Evolutionary conservation across 1,140 invertebrate genomes (phyloP).

Genomic region (Chironomus striatipennis): DNA sequence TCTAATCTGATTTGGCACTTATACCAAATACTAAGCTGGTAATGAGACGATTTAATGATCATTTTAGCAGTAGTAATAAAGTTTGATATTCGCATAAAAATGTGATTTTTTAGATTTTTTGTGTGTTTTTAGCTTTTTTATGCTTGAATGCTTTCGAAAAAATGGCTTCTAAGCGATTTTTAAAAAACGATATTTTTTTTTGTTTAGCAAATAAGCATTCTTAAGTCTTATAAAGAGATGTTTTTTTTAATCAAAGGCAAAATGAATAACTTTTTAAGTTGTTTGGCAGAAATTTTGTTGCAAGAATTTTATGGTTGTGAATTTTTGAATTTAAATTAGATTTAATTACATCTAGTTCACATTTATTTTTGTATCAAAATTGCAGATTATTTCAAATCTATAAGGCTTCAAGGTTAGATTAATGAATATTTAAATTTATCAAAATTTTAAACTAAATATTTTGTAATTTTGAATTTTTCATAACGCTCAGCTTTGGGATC

Average conservation of each 20-base stretch:
- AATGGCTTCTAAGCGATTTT: neutral
- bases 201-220: constrained; percentile 3
- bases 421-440: too few relatives aligned
- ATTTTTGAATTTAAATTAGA: neutral
- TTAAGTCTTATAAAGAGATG: constrained; percentile 14
- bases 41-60: constrained; percentile 1
- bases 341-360: too few relatives aligned
- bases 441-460: too few relatives aligned
- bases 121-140: neutral
- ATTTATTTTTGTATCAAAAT: too few relatives aligned
- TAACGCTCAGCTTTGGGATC: too few relatives aligned
- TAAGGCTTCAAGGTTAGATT: too few relatives aligned
- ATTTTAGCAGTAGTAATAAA: constrained; percentile 2
- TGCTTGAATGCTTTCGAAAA: neutral
- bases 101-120: constrained; percentile 2
- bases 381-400: too few relatives aligned
- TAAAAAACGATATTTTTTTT: neutral
- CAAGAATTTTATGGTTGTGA: neutral
- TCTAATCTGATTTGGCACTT: neutral
- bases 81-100: neutral
- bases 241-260: neutral
- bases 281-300: too few relatives aligned
- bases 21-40: neutral
- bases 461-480: too few relatives aligned
- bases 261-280: neutral